Percentiles rank a stretch among this genome's conserved stretches.
Conservation (phyloP, 2,888 invertebrate genomes). For the Dicycla oo region DNA sequence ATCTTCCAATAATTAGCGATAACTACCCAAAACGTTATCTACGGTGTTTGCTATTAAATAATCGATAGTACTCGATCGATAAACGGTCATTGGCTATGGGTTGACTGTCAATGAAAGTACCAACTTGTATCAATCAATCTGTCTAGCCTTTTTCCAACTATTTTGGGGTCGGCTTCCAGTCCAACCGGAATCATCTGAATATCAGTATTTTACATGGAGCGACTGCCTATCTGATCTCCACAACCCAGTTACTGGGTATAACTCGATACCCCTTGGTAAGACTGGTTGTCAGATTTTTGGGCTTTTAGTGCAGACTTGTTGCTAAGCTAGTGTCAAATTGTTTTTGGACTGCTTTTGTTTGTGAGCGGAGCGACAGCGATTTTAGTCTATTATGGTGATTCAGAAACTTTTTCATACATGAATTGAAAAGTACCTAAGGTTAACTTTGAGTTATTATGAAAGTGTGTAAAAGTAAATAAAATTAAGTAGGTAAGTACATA, state of each 20-base stretch:
- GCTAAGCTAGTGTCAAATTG: slow-evolving; percentile 20
- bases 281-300: no score
- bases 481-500: background rate
- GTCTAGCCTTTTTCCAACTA: no score
- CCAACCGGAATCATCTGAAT: accelerated
- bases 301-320: background rate
- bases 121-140: no score
- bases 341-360: background rate
- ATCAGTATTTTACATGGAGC: no score
- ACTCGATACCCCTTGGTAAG: no score
- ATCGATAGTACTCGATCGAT: slow-evolving; percentile 86
- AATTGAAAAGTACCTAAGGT: background rate
- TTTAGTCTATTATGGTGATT: background rate
- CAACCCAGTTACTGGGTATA: no score
- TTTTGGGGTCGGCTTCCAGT: no score
- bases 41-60: slow-evolving; percentile 89
- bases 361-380: slow-evolving; percentile 29
- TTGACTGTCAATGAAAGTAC: slow-evolving; percentile 57
- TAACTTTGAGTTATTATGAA: background rate
- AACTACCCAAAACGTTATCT: slow-evolving; percentile 87
- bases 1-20: slow-evolving; percentile 89
- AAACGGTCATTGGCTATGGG: slow-evolving; percentile 85
- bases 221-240: no score
- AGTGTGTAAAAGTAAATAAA: background rate
- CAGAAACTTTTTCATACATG: background rate